phyloP scores from a whole-genome alignment of 2,113 vertebrate species.

The Delphinus delphis region DNA sequence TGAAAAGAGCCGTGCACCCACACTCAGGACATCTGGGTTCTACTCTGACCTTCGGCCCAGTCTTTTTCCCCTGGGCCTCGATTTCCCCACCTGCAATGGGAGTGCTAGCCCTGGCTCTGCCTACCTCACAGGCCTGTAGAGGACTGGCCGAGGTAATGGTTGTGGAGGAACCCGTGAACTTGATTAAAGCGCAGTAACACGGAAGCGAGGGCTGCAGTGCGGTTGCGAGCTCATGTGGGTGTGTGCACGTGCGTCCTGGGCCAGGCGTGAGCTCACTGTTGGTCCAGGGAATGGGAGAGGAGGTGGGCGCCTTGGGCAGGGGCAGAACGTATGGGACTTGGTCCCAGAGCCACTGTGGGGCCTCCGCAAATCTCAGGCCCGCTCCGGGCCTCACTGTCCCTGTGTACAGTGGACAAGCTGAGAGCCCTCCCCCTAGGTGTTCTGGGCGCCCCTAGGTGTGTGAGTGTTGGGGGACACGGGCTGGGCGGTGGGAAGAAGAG shows the following conservation, averaged over 20 bases:
- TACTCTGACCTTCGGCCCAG: not conserved
- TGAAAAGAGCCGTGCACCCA: not conserved
- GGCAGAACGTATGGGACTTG: not conserved
- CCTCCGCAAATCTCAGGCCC: not conserved
- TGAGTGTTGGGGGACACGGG: not conserved
- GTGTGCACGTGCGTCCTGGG: fast-evolving
- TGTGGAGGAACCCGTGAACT: constrained; percentile 7
- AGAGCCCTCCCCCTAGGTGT: not conserved
- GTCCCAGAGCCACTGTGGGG: not conserved
- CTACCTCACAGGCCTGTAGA: constrained; percentile 5
- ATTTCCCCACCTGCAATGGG: not conserved
- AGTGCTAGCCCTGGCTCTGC: not conserved
- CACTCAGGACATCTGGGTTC: not conserved
- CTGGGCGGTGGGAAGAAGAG: constrained; percentile 54
- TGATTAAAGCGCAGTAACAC: constrained; percentile 55
- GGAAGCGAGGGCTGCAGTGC: not conserved
- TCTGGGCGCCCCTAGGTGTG: not conserved
- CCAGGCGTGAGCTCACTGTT: not conserved
- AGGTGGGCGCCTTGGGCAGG: not conserved
- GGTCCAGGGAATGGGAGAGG: not conserved
- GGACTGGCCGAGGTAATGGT: not conserved
- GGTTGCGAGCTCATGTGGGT: not conserved
- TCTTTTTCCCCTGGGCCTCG: not conserved
- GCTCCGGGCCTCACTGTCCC: not conserved
- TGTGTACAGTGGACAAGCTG: not conserved